Percentiles rank a stretch among this genome's conserved stretches.
Evolutionary conservation across 2,113 vertebrate genomes (phyloP).

Genomic region (Saguinus midas): DNA sequence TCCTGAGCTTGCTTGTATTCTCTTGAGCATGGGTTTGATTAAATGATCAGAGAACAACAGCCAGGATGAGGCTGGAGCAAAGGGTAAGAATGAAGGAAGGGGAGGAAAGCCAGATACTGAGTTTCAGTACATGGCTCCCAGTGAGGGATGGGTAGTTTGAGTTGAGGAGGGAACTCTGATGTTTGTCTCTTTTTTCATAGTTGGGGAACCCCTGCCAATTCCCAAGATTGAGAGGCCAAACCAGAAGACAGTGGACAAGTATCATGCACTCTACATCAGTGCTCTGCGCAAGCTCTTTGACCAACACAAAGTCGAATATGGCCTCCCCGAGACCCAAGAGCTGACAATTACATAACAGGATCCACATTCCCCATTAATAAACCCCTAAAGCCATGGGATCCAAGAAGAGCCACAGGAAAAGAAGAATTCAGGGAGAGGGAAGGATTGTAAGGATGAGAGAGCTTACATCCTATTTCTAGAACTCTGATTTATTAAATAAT

Average conservation of each 20-base stretch:
- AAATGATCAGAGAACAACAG: background rate
- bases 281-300: conserved; percentile 82
- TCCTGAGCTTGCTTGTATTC: background rate
- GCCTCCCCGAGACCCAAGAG: conserved; percentile 75
- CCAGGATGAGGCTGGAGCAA: background rate
- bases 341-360: conserved; percentile 66
- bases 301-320: conserved; percentile 80
- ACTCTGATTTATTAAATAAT: too few relatives aligned
- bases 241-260: conserved; percentile 78
- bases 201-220: conserved; percentile 82
- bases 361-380: background rate
- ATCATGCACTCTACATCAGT: conserved; percentile 80
- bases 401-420: background rate
- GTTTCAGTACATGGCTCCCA: background rate
- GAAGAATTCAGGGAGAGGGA: background rate
- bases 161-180: background rate
- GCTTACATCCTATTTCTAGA: too few relatives aligned
- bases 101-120: background rate
- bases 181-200: conserved; percentile 67
- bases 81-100: background rate
- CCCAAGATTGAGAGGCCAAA: conserved; percentile 73
- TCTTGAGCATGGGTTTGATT: background rate
- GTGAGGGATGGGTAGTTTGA: background rate
- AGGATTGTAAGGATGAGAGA: background rate
- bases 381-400: background rate